These are phyloP conservation scores for Labeo calbasu DNA, from an alignment of 2,797 vertebrate species.

Conservation along the genomic window DNA sequence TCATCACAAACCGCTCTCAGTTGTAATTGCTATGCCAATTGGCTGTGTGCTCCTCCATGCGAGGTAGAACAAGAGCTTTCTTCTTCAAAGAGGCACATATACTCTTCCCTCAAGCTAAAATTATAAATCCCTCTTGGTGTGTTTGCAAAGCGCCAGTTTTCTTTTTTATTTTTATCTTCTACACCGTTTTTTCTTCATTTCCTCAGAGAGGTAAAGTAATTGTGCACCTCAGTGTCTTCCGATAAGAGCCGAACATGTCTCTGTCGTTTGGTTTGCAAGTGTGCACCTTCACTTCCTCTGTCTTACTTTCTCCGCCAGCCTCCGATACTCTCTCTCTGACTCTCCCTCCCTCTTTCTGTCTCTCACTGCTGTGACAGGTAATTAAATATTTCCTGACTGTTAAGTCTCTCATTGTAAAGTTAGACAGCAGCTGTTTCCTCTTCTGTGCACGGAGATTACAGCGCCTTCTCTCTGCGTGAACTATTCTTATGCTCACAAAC, in stretches of 20 bases:
- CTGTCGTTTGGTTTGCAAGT: constrained; percentile 32
- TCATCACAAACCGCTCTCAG: constrained; percentile 34
- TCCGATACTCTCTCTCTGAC: constrained; percentile 32
- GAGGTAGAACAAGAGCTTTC: constrained; percentile 22
- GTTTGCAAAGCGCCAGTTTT: constrained; percentile 18
- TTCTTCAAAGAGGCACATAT: constrained; percentile 46
- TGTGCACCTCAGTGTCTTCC: constrained; percentile 27
- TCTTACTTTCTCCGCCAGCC: constrained; percentile 7
- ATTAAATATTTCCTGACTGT: constrained; percentile 58
- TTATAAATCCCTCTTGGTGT: constrained; percentile 36
- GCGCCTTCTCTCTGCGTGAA: constrained; percentile 37
- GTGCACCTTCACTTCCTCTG: constrained; percentile 17
- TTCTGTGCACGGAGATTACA: constrained; percentile 36
- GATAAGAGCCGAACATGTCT: constrained; percentile 38
- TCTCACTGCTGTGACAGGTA: constrained; percentile 57
- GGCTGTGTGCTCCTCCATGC: constrained; percentile 17
- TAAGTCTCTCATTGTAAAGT: constrained; percentile 52
- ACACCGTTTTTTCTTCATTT: constrained; percentile 37
- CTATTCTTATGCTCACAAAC: constrained; percentile 38
- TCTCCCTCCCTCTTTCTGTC: constrained; percentile 32
- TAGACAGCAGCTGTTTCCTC: constrained; percentile 36
- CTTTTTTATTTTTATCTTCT: constrained; percentile 26
- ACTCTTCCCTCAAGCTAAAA: constrained; percentile 37
- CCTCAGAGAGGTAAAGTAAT: constrained; percentile 44
- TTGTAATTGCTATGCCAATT: constrained; percentile 37